Conservation (phyloP, 2,888 invertebrate genomes). For the Gibbula magus region DNA sequence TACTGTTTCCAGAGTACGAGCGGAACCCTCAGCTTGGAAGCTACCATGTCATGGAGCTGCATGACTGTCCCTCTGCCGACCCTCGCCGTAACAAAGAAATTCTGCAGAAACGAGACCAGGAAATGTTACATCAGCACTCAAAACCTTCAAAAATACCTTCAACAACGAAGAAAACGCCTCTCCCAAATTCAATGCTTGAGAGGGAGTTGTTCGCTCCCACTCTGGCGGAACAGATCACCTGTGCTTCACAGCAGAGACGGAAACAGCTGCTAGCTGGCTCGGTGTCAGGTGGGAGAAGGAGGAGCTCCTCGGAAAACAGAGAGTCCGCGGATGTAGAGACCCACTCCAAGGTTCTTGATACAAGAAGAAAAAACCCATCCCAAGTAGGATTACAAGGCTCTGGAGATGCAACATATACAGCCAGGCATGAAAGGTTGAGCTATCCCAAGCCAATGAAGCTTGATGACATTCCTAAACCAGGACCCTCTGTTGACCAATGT, state of each 20-base stretch:
- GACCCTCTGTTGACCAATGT: no score
- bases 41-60: background rate
- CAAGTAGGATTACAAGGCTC: no score
- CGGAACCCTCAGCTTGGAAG: background rate
- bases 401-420: no score
- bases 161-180: background rate
- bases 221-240: background rate
- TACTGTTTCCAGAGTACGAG: background rate
- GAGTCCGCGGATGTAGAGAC: no score
- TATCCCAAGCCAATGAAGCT: no score
- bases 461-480: no score
- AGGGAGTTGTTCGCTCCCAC: conserved; percentile 1
- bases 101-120: background rate
- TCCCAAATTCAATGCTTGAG: background rate
- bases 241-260: background rate
- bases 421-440: no score
- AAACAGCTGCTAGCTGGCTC: background rate
- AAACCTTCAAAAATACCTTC: no score
- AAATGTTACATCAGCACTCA: background rate
- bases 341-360: no score
- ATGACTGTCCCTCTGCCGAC: background rate
- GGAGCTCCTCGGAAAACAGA: no score
- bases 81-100: background rate
- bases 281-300: no score
- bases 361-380: no score